Base-by-base conservation (phyloP, 2,113 vertebrate species). In the Ardeotis arabs region DNA sequence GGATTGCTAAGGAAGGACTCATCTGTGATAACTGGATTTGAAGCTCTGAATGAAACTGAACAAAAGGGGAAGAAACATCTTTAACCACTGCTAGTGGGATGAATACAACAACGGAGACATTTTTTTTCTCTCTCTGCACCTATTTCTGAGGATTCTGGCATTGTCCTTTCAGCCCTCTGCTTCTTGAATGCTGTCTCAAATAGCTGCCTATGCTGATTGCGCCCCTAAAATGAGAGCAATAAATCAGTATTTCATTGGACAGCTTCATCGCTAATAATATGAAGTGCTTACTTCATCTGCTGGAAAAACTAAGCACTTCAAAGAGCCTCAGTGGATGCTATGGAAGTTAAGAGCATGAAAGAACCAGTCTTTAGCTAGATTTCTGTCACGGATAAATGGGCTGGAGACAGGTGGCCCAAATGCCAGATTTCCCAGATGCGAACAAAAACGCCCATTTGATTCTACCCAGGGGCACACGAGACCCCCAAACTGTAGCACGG, bases 381-480 rank as follows among this genome's bases (percentile, higher is more conserved):
- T 75, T 84, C 35, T 70, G 47, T 60, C 31, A 60, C 0, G 0
- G 33, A 27, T 52, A 7, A 37, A 56, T 3, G 27, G 27, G 31
- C 16, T 77, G 28, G 21, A 23, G 21, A n/a, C 39, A 49, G 3
- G 23, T 1, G 29, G 66, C 45, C 70, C 50, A 79, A 76, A 52
- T 8, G 22, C 7, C 72, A 33, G 22, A 50, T 74, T 41, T 80
- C 47, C 64, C 84, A 67, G 52, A 80, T 17, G 37, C 1, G 9
- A 90, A 84, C 13, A 82, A 44, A 78, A 90, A 77, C 33, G 19
- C 25, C 31, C 21, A 20, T 75, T 39, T 87, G 35, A 79, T 31
- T 60, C 45, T n/a, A 21, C 15, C 6, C 37, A 55, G n/a, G 20
- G n/a, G 21, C n/a, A 86, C 16, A 2, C 5, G 39, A 45, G 27